Base-by-base conservation (phyloP, 1,140 invertebrate genomes). In the Magallana ariakensis region DNA sequence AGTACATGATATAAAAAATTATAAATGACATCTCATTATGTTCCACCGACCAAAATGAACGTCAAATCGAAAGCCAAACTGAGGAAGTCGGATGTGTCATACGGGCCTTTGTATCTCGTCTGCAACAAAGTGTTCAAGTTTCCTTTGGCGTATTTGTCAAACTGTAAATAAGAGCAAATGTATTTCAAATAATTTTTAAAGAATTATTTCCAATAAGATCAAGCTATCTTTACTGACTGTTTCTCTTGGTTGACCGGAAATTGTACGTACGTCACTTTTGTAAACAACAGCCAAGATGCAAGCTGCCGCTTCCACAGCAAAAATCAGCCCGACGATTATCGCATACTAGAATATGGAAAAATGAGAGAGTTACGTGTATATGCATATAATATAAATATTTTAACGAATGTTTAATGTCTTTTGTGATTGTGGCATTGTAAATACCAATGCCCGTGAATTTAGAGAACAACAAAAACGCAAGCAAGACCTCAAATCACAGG, bases 1-100 rank as follows among this genome's bases (percentile, higher is more conserved):
- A 46, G 5, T 46, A 46, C 33, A 46, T 5, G 33, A 46, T 46
- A 46, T 46, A 2, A 5, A 46, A 5, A 46, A 46, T 46, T 46
- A 46, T 46, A 46, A 46, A 46, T 46, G 33, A 46, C 33, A 46
- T 46, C 33, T 46, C 3, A 46, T 46, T 46, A 19, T 55, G n/a
- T 6, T 33, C 33, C 54, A 88, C 87, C 58, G 54, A 89, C 88
- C 70, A 85, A 46, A 13, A 89, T 85, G 53, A 87, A 83, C 5
- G 57, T 85, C 13, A 89, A 26, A 54, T 89, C 88, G 26, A 87
- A 89, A 54, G 88, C 88, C 54, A 89, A 70, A 22, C 86, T 87
- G 70, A 87, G 53, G n/a, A 75, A 81, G 46, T 89, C 84, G 1
- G 88, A 89, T 0, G 86, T 87, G 11, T 85, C 86, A n/a, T 89